Evolutionary conservation across 2,888 invertebrate species (phyloP).

Genomic region (Melanotus villosus): DNA sequence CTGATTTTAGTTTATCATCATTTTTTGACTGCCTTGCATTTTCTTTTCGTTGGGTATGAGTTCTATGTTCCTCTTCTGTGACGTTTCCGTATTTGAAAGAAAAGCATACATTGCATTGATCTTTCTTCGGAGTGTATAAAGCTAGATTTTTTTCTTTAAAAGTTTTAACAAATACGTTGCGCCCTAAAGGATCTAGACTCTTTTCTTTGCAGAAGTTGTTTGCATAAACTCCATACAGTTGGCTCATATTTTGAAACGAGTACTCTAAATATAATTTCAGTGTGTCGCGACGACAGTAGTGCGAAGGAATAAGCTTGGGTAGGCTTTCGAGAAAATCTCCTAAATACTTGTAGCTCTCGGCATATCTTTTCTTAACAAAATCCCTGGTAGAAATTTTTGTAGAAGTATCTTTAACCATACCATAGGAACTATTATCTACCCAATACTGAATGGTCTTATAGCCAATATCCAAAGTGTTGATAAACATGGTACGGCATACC

Average conservation of each 20-base stretch:
- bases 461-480: conserved; percentile 9
- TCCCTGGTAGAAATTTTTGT: conserved; percentile 24
- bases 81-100: too few species aligned
- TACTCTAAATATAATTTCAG: conserved; percentile 6
- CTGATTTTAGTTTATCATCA: conserved; percentile 34
- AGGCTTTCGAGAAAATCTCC: conserved; percentile 29
- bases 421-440: conserved; percentile 33
- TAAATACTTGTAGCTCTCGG: conserved; percentile 27
- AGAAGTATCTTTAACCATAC: conserved; percentile 30
- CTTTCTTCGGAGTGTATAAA: conserved; percentile 46
- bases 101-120: conserved; percentile 49
- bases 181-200: conserved; percentile 32
- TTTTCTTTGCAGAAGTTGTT: conserved; percentile 35
- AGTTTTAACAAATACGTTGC: conserved; percentile 39
- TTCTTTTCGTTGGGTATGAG: conserved; percentile 43
- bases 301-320: conserved; percentile 35
- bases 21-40: conserved; percentile 26
- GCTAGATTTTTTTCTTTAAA: conserved; percentile 45
- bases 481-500: too few species aligned
- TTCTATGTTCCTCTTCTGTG: conserved; percentile 19
- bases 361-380: conserved; percentile 21
- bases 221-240: conserved; percentile 45
- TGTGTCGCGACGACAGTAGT: conserved; percentile 26
- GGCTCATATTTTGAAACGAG: conserved; percentile 19
- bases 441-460: conserved; percentile 5